A percentile compares a stretch with the other conserved stretches of the same genome.
phyloP scores from a whole-genome alignment of 2,797 vertebrate species.

The Characodon lateralis region DNA sequence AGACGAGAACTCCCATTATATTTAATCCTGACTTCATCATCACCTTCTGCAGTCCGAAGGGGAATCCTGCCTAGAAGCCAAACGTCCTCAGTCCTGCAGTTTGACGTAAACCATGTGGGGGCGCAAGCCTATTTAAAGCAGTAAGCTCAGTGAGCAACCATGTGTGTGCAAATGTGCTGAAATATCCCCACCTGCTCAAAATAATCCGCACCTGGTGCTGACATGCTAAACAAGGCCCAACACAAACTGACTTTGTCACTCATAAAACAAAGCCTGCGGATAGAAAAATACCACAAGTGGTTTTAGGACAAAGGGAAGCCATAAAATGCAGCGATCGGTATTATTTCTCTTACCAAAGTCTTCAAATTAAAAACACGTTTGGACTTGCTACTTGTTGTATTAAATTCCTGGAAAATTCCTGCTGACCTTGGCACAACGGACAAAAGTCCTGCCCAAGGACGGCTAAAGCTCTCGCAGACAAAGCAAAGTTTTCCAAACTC shows the following conservation, averaged over 20 bases:
- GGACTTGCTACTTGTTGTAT: conserved; percentile 32
- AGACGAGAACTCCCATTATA: not conserved
- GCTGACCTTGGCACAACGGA: conserved; percentile 29
- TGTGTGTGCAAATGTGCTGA: conserved; percentile 78
- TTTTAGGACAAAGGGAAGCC: conserved; percentile 33
- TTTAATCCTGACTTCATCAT: conserved; percentile 8
- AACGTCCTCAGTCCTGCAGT: conserved; percentile 62
- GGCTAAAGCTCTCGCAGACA: conserved; percentile 24
- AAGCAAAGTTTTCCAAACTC: conserved; percentile 44
- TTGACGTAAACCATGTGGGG: conserved; percentile 73
- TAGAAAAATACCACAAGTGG: conserved; percentile 46
- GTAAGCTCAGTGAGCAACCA: conserved; percentile 62
- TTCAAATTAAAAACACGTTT: not conserved
- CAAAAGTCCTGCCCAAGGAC: conserved; percentile 19
- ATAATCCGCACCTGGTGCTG: conserved; percentile 83
- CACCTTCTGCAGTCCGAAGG: conserved; percentile 15
- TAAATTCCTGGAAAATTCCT: conserved; percentile 60
- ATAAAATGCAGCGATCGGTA: conserved; percentile 7
- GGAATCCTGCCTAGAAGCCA: conserved; percentile 31
- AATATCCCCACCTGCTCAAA: conserved; percentile 79
- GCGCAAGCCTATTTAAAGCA: conserved; percentile 78
- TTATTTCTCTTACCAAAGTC: not conserved
- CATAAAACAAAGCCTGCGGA: conserved; percentile 69
- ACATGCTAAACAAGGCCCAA: conserved; percentile 65
- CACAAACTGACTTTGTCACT: conserved; percentile 70